A percentile compares a stretch with the other conserved stretches of the same genome.
These are phyloP conservation scores for Campylomormyrus tamandua DNA, from an alignment of 2,113 vertebrate species.

Conservation along the genomic window DNA sequence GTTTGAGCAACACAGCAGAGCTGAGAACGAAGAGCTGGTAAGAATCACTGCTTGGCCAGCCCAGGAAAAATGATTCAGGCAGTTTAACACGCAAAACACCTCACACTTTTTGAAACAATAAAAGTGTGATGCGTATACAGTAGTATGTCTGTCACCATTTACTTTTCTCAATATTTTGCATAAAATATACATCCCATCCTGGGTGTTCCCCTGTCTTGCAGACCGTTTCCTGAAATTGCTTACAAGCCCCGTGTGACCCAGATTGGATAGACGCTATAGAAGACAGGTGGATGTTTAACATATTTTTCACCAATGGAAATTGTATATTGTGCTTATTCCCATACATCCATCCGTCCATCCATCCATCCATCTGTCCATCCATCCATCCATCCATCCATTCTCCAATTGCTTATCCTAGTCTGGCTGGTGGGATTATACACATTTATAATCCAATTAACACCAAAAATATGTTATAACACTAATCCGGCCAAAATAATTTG, in stretches of 20 bases:
- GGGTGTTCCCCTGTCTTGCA: neutral
- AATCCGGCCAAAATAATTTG: neutral
- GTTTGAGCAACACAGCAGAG: slow-evolving; percentile 5
- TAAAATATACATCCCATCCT: neutral
- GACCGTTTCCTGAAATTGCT: neutral
- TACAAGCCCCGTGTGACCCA: neutral
- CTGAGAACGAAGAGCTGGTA: neutral
- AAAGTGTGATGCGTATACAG: neutral
- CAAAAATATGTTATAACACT: neutral
- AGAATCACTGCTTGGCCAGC: neutral
- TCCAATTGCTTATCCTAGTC: neutral
- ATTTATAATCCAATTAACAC: neutral
- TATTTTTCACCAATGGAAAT: neutral
- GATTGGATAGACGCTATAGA: neutral
- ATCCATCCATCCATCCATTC: neutral
- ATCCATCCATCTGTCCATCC: neutral
- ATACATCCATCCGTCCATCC: neutral
- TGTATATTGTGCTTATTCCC: neutral
- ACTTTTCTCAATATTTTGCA: neutral
- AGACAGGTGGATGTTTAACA: neutral
- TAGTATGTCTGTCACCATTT: neutral
- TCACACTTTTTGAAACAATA: neutral
- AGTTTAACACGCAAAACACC: neutral
- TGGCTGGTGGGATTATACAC: neutral
- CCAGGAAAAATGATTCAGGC: neutral